Percentiles rank a stretch among this genome's conserved stretches.
Evolutionary conservation across 2,797 vertebrate species (phyloP).

Genomic region (Enteromius mattozi): DNA sequence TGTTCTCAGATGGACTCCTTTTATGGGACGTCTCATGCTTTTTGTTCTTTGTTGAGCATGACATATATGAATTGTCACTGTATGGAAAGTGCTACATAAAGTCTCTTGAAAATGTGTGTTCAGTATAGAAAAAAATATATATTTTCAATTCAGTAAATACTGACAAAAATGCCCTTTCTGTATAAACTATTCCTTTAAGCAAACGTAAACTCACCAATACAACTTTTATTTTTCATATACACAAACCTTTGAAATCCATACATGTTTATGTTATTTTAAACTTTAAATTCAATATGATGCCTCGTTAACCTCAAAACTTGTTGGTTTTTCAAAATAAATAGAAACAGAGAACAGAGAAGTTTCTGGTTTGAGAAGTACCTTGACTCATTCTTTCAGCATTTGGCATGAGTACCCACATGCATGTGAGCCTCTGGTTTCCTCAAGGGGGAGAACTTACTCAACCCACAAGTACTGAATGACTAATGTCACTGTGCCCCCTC

Average conservation of each 20-base stretch:
- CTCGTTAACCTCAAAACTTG: conserved; percentile 16
- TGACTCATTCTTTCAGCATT: conserved; percentile 55
- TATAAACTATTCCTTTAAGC: not conserved
- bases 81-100: not conserved
- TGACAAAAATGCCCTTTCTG: not conserved
- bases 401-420: conserved; percentile 50
- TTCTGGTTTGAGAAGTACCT: conserved; percentile 49
- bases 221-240: not conserved
- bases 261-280: not conserved
- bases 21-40: not conserved
- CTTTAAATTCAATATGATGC: conserved; percentile 1
- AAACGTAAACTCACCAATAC: not conserved
- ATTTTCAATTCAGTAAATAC: not conserved
- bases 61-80: not conserved
- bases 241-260: not conserved
- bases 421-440: conserved; percentile 59
- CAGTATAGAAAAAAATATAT: not conserved
- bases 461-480: conserved; percentile 61
- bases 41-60: not conserved
- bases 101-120: not conserved
- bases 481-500: conserved; percentile 61
- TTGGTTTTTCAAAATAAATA: conserved; percentile 18
- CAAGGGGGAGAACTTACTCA: conserved; percentile 61
- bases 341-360: conserved; percentile 43
- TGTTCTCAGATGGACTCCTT: not conserved